These are phyloP conservation scores for Percopsis omiscomaycus DNA, from an alignment of 2,797 vertebrate species.

Conservation along the genomic window DNA sequence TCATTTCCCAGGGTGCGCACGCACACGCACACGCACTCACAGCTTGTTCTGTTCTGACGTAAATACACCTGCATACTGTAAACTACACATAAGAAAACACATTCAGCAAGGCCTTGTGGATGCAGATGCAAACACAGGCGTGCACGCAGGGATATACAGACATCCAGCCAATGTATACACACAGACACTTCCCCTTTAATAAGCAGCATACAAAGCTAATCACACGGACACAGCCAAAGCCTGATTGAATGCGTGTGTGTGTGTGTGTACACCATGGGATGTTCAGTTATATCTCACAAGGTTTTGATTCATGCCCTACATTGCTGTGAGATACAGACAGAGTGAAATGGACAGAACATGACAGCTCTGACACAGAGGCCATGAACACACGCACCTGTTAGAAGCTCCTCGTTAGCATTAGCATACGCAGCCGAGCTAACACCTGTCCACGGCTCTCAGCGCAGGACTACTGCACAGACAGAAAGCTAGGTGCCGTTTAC, in stretches of 20 bases:
- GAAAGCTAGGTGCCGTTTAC: background rate
- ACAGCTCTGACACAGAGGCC: slow-evolving; percentile 26
- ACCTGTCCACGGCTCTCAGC: slow-evolving; percentile 54
- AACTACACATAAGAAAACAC: slow-evolving; percentile 13
- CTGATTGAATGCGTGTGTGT: background rate
- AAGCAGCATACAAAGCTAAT: slow-evolving; percentile 46
- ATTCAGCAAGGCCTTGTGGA: background rate
- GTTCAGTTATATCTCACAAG: background rate
- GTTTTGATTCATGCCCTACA: slow-evolving; percentile 7
- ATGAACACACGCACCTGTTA: slow-evolving; percentile 45
- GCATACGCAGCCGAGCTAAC: slow-evolving; percentile 53
- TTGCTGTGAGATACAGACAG: slow-evolving; percentile 6
- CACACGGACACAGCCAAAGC: slow-evolving; percentile 33
- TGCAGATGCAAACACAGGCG: background rate
- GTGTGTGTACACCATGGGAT: slow-evolving; percentile 19
- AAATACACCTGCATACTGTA: slow-evolving; percentile 10
- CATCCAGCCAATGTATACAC: background rate
- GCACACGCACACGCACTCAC: slow-evolving; percentile 27
- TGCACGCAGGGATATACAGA: slow-evolving; percentile 13
- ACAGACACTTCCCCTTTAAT: slow-evolving; percentile 21
- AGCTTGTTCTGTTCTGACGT: slow-evolving; percentile 41
- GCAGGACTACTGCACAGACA: slow-evolving; percentile 13
- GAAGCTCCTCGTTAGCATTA: slow-evolving; percentile 47
- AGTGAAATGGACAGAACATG: slow-evolving; percentile 11
- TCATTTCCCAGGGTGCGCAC: slow-evolving; percentile 63